Evolutionary conservation across 2,888 invertebrate genomes (phyloP).

Genomic region (Apocheima hispidaria): DNA sequence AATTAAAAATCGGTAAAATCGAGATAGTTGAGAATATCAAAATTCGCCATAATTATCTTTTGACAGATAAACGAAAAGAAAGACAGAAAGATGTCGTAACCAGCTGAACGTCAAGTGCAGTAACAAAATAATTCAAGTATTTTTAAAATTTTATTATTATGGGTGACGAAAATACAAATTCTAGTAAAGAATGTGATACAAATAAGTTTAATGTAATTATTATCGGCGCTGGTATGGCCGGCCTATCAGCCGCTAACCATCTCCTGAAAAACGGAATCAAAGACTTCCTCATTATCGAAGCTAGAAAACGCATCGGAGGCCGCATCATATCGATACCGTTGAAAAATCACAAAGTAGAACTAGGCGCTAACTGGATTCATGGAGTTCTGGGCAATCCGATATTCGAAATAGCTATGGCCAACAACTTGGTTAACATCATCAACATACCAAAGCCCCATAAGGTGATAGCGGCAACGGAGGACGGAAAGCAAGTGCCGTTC

Average conservation of each 20-base stretch:
- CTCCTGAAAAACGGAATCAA: slow-evolving; percentile 92
- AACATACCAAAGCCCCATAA: slow-evolving; percentile 95
- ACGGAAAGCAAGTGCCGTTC: slow-evolving; percentile 95
- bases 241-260: slow-evolving; percentile 93
- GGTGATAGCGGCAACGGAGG: slow-evolving; percentile 95
- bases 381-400: slow-evolving; percentile 96
- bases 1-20: too few species aligned
- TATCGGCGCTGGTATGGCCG: slow-evolving; percentile 95
- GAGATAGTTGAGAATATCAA: background rate
- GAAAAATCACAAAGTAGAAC: slow-evolving; percentile 89
- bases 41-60: too few species aligned
- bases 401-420: slow-evolving; percentile 93
- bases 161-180: slow-evolving; percentile 84
- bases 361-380: slow-evolving; percentile 98
- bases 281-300: slow-evolving; percentile 93
- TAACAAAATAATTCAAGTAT: slow-evolving; percentile 68
- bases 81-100: slow-evolving; percentile 63
- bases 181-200: slow-evolving; percentile 80
- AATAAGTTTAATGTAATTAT: slow-evolving; percentile 90
- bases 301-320: slow-evolving; percentile 92
- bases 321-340: slow-evolving; percentile 92
- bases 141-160: slow-evolving; percentile 69
- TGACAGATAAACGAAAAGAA: slow-evolving; percentile 8
- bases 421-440: slow-evolving; percentile 94
- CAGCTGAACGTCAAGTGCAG: slow-evolving; percentile 75